Percentiles rank a stretch among this genome's conserved stretches.
phyloP scores from a whole-genome alignment of 2,113 vertebrate genomes.

The Melozone crissalis region DNA sequence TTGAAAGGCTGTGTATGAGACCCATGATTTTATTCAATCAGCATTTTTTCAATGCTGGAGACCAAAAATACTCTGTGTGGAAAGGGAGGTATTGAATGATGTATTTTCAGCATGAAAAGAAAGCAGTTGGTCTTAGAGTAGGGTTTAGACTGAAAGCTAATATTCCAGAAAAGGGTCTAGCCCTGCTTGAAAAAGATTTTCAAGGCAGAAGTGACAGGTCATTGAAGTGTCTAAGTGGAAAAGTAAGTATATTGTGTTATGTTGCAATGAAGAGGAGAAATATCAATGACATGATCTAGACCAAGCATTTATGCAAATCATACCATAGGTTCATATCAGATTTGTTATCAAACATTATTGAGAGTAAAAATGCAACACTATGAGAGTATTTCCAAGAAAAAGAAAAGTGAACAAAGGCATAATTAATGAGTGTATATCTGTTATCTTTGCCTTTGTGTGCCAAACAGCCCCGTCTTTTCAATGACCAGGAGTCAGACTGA shows the following conservation, averaged over 20 bases:
- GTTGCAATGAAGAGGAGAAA: not conserved
- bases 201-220: not conserved
- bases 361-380: not conserved
- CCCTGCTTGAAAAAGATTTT: not conserved
- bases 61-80: not conserved
- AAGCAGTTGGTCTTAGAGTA: fast-evolving
- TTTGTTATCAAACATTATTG: not conserved
- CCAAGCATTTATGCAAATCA: not conserved
- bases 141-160: not conserved
- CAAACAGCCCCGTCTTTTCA: not conserved
- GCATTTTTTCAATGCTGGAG: not conserved
- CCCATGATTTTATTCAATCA: not conserved
- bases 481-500: not conserved
- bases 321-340: not conserved
- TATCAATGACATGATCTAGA: not conserved
- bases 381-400: not conserved
- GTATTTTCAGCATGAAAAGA: not conserved
- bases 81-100: not conserved
- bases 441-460: not conserved
- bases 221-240: not conserved
- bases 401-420: not conserved
- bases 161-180: not conserved
- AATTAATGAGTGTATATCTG: not conserved
- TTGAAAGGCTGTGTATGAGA: not conserved
- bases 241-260: not conserved